Percentiles rank a stretch among this genome's conserved stretches.
Conservation (phyloP, 2,113 vertebrate species). For the Halcyon malimbica region DNA sequence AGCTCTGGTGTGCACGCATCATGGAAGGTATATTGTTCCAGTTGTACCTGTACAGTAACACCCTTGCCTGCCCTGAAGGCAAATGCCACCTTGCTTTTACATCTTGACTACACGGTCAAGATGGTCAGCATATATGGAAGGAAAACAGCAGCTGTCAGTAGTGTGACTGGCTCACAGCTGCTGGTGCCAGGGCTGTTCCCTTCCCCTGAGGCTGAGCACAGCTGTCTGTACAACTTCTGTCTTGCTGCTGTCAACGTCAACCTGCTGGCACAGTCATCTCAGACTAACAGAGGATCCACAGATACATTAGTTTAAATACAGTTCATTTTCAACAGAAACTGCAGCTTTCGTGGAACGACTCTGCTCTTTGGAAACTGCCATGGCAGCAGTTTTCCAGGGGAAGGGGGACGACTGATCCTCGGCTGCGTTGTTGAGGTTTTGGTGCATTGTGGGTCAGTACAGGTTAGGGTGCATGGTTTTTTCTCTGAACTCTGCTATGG, state of each 20-base stretch:
- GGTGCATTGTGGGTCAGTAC: background rate
- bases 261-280: background rate
- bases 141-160: background rate
- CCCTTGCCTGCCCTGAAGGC: background rate
- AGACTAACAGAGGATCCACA: background rate
- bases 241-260: background rate
- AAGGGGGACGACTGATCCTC: background rate
- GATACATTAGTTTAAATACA: background rate
- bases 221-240: background rate
- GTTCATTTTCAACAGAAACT: background rate
- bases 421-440: background rate
- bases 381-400: background rate
- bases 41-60: background rate
- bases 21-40: background rate
- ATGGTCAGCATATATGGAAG: background rate
- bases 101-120: background rate
- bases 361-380: background rate
- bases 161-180: background rate
- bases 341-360: background rate
- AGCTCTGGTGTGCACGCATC: background rate
- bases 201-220: fast-evolving
- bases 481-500: background rate
- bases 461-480: background rate
- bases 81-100: background rate
- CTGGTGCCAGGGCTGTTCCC: background rate